These are phyloP conservation scores for Cylas formicarius DNA, from an alignment of 1,140 invertebrate genomes.

Conservation along the genomic window DNA sequence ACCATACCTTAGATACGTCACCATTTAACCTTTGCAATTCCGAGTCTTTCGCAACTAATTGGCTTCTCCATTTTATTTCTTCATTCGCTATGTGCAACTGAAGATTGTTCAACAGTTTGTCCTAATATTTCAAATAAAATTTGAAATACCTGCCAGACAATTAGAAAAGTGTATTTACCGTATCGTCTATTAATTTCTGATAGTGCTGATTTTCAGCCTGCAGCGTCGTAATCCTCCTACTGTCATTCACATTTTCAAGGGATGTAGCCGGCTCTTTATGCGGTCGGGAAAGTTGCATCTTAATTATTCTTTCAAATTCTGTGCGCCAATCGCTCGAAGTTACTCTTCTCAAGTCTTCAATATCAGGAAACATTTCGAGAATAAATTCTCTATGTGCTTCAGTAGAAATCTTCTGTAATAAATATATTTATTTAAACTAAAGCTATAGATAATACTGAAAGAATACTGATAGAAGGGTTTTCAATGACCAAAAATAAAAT, in stretches of 20 bases:
- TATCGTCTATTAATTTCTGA: slow-evolving; percentile 66
- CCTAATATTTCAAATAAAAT: slow-evolving; percentile 43
- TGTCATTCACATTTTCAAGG: slow-evolving; percentile 10
- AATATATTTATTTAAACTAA: too few species aligned
- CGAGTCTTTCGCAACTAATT: slow-evolving; percentile 53
- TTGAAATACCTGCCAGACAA: neutral
- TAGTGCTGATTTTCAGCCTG: slow-evolving; percentile 62
- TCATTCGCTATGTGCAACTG: slow-evolving; percentile 62
- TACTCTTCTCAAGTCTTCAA: slow-evolving; percentile 40
- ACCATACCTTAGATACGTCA: slow-evolving; percentile 40
- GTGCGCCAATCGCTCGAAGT: slow-evolving; percentile 16
- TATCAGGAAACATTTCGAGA: slow-evolving; percentile 52
- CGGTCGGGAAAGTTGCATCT: neutral
- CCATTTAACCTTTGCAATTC: slow-evolving; percentile 52
- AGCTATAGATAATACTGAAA: too few species aligned
- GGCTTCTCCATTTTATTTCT: slow-evolving; percentile 60
- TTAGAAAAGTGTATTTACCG: slow-evolving; percentile 47
- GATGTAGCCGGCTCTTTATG: neutral
- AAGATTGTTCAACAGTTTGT: slow-evolving; percentile 60
- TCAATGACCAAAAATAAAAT: too few species aligned
- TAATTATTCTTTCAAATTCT: slow-evolving; percentile 19
- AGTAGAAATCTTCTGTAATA: too few species aligned
- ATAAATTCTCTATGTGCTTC: slow-evolving; percentile 51
- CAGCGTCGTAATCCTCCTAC: slow-evolving; percentile 46
- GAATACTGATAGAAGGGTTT: too few species aligned